phyloP scores from a whole-genome alignment of 1,140 invertebrate species.

The Coelopa frigida region DNA sequence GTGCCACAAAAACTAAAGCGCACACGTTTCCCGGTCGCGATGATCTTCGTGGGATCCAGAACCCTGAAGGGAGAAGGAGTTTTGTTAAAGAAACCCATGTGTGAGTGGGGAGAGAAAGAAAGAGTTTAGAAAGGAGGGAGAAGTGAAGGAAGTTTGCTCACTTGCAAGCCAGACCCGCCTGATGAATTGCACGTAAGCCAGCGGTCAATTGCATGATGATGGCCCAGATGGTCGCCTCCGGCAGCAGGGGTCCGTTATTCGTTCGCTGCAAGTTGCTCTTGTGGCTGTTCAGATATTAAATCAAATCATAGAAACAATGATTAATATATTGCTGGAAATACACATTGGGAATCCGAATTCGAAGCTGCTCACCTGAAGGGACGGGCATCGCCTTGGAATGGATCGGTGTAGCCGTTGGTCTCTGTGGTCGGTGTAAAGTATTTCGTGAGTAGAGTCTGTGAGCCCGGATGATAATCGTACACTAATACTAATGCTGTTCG shows the following conservation, averaged over 20 bases:
- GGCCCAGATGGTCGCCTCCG: slow-evolving; percentile 89
- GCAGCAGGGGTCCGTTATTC: slow-evolving; percentile 65
- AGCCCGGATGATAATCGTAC: slow-evolving; percentile 90
- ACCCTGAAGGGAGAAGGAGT: slow-evolving; percentile 53
- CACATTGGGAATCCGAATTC: background rate
- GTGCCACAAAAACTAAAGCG: slow-evolving; percentile 77
- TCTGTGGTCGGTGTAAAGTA: slow-evolving; percentile 68
- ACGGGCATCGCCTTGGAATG: slow-evolving; percentile 74
- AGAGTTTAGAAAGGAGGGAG: background rate
- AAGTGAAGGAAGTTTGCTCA: slow-evolving; percentile 25
- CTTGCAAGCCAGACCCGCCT: slow-evolving; percentile 65
- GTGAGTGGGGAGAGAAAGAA: background rate
- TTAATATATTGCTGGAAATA: background rate
- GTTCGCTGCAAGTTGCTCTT: slow-evolving; percentile 60
- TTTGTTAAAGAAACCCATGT: background rate
- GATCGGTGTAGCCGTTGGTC: slow-evolving; percentile 68
- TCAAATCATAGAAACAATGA: background rate
- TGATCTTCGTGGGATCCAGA: slow-evolving; percentile 87
- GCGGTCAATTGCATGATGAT: slow-evolving; percentile 94
- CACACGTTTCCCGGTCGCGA: slow-evolving; percentile 65
- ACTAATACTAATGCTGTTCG: slow-evolving; percentile 86
- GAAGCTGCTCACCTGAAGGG: slow-evolving; percentile 49
- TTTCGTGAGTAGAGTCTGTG: slow-evolving; percentile 77
- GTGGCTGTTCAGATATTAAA: slow-evolving; percentile 59
- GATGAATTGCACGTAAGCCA: slow-evolving; percentile 86